These are phyloP conservation scores for Drosophila imparisetae DNA, from an alignment of 2,888 invertebrate species.

Conservation along the genomic window DNA sequence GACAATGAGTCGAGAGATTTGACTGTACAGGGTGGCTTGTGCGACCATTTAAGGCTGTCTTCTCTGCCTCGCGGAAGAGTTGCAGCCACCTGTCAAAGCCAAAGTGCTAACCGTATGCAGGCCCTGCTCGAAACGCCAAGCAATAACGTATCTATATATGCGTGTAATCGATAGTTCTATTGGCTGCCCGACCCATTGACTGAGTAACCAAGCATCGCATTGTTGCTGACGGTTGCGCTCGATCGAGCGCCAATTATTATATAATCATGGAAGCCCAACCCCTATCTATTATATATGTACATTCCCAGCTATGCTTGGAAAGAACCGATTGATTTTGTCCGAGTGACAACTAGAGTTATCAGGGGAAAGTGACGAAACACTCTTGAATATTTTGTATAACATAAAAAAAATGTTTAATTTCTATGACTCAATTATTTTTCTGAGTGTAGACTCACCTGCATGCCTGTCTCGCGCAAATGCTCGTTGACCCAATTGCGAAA, in stretches of 20 bases:
- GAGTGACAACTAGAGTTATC: not conserved
- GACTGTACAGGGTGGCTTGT: constrained; percentile 19
- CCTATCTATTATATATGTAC: not conserved
- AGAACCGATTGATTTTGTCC: not conserved
- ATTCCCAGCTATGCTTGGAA: not conserved
- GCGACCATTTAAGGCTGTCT: constrained; percentile 54
- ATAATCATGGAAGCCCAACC: constrained; percentile 38
- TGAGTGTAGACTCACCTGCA: constrained; percentile 86
- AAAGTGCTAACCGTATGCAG: constrained; percentile 37
- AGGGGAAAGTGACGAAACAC: no score
- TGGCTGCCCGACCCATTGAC: constrained; percentile 54
- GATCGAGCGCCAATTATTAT: constrained; percentile 47
- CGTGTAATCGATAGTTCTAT: constrained; percentile 55
- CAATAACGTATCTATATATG: constrained; percentile 17
- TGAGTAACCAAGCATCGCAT: constrained; percentile 54
- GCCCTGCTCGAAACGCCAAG: constrained; percentile 59
- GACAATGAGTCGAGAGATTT: constrained; percentile 23
- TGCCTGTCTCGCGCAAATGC: constrained; percentile 90
- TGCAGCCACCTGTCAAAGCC: constrained; percentile 44
- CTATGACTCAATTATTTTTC: not conserved
- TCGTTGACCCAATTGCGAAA: constrained; percentile 99
- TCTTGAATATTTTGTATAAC: not conserved
- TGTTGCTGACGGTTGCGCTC: constrained; percentile 55
- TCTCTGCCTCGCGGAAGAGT: constrained; percentile 57
- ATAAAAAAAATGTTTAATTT: not conserved